Evolutionary conservation across 2,113 vertebrate genomes (phyloP), one percentile per base, ranked within the genome.

Genomic region (Bombycilla garrulus): DNA sequence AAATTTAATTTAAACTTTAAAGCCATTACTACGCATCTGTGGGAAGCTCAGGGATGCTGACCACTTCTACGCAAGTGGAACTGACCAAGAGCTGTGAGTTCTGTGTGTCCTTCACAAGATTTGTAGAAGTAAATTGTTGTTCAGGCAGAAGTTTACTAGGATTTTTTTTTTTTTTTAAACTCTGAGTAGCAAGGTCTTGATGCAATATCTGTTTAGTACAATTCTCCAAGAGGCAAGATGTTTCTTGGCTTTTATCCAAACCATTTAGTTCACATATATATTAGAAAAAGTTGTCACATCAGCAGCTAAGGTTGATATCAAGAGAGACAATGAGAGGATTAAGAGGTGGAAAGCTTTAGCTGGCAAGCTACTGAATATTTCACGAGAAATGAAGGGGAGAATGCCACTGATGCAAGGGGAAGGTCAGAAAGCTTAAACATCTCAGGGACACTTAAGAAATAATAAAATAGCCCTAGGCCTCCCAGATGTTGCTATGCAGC

Each of bases 221-320:
- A 31, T 83, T 78, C 86, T 92, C 82, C 76, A 88, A 70, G 80
- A 81, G 48, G 69, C 82, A 96, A 47, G 57, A 88, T 71, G 44
- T 84, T 93, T 67, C 79, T 88, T 96, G 96, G 92, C 92, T 88
- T 90, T 94, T 79, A 86, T 86, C 95, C 95, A 96, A 90, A 77
- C 72, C 36, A 93, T 93, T 96, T 93, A 92, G 86, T 92, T 94
- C 88, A 74, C 88, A 95, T 92, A 86, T 85, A 88, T 71, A 81
- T 95, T 92, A 91, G 86, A 95, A 94, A 97, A 94, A 95, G 69
- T 72, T 90, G 90, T 96, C 86, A 86, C 62, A 85, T 94, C 92
- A 95, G 95, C 90, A 93, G 80, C 82, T 90, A 84, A 78, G 86
- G 69, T 84, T 96, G 90, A 76, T 92, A 95, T 93, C 90, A 93